Conservation (phyloP, 2,113 vertebrate species). For the Dunckerocampus dactyliophorus region DNA sequence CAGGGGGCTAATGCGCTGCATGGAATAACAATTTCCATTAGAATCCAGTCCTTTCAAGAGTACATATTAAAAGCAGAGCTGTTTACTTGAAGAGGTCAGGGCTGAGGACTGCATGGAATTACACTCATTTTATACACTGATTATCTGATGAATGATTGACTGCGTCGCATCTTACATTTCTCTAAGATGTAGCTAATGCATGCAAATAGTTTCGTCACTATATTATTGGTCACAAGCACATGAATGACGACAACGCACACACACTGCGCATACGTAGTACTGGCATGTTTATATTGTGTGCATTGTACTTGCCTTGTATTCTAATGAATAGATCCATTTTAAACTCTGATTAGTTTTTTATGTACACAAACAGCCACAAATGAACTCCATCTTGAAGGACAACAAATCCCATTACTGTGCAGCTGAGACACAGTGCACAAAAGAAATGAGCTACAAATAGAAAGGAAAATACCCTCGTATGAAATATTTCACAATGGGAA, state of each 20-base stretch:
- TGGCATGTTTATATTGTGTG: too few species aligned
- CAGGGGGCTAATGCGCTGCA: not conserved
- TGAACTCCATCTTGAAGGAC: not conserved
- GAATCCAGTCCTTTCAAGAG: not conserved
- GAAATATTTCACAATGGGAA: not conserved
- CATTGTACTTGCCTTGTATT: not conserved
- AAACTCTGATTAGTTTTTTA: not conserved
- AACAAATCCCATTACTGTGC: not conserved
- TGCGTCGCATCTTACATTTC: not conserved
- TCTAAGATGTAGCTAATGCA: conserved; percentile 4
- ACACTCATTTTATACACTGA: conserved; percentile 12
- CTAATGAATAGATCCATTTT: conserved; percentile 4
- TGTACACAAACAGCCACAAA: not conserved
- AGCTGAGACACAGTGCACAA: not conserved
- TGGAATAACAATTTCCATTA: conserved; percentile 20
- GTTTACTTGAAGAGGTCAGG: conserved; percentile 8
- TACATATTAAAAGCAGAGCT: conserved; percentile 14
- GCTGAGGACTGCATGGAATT: conserved; percentile 13
- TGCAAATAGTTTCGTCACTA: conserved; percentile 19
- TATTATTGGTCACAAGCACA: conserved; percentile 27
- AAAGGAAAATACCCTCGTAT: not conserved
- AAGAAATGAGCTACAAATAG: not conserved
- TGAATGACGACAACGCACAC: not conserved
- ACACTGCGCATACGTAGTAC: not conserved
- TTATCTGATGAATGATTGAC: not conserved